phyloP scores from a whole-genome alignment of 2,888 invertebrate genomes.

The Gymnoscelis rufifasciata region DNA sequence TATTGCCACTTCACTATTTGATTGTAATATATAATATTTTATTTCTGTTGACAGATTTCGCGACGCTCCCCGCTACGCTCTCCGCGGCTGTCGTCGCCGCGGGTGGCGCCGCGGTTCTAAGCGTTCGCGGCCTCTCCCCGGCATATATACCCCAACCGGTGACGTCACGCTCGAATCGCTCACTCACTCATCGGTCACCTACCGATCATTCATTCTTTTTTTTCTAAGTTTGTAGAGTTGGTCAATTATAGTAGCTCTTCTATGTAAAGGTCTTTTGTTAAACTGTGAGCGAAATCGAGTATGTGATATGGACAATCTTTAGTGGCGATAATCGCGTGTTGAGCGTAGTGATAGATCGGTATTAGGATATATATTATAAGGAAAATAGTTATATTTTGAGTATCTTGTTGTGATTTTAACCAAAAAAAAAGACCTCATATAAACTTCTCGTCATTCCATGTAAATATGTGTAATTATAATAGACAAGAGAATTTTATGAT shows the following conservation, averaged over 20 bases:
- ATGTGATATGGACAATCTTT: slow-evolving; percentile 18
- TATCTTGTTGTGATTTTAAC: slow-evolving; percentile 75
- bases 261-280: slow-evolving; percentile 6
- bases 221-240: background rate
- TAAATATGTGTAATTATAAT: slow-evolving; percentile 46
- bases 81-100: slow-evolving; percentile 65
- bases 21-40: background rate
- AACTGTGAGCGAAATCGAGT: slow-evolving; percentile 17
- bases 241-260: slow-evolving; percentile 29
- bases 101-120: slow-evolving; percentile 72
- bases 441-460: slow-evolving; percentile 54
- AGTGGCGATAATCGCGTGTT: slow-evolving; percentile 15
- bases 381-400: slow-evolving; percentile 60
- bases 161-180: slow-evolving; percentile 36
- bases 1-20: no score
- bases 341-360: slow-evolving; percentile 52
- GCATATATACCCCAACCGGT: slow-evolving; percentile 29
- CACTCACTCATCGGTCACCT: slow-evolving; percentile 16
- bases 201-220: slow-evolving; percentile 4
- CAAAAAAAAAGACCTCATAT: slow-evolving; percentile 65
- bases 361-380: slow-evolving; percentile 32
- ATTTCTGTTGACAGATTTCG: slow-evolving; percentile 33
- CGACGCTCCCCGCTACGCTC: slow-evolving; percentile 67
- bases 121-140: slow-evolving; percentile 40
- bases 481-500: slow-evolving; percentile 19